Conservation (phyloP, 1,140 invertebrate species). For the Drosophila truncata region DNA sequence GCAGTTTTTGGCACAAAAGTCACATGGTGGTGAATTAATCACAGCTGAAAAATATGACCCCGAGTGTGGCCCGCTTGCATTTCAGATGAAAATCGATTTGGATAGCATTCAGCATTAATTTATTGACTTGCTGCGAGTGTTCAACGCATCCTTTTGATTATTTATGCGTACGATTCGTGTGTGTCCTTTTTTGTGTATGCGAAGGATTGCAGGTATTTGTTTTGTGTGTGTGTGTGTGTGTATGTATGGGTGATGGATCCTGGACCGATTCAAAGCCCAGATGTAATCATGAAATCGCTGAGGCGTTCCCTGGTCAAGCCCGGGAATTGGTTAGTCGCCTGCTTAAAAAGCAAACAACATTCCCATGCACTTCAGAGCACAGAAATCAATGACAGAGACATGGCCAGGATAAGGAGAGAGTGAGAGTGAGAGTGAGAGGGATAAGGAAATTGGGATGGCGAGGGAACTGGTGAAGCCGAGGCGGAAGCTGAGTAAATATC, state of each 20-base stretch:
- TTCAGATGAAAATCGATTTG: constrained; percentile 62
- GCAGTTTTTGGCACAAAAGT: constrained; percentile 13
- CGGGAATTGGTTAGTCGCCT: constrained; percentile 47
- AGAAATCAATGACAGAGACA: constrained; percentile 41
- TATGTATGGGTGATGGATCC: constrained; percentile 6
- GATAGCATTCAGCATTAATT: constrained; percentile 30
- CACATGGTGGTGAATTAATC: constrained; percentile 20
- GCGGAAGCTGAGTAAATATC: constrained; percentile 30
- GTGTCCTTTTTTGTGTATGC: neutral
- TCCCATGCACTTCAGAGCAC: constrained; percentile 36
- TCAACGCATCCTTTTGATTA: constrained; percentile 48
- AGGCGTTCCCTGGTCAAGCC: constrained; percentile 51
- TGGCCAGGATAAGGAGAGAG: constrained; percentile 3
- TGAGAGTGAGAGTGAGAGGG: neutral
- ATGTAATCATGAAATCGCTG: constrained; percentile 69
- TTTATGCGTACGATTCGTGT: constrained; percentile 51
- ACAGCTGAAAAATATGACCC: neutral
- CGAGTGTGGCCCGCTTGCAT: constrained; percentile 31
- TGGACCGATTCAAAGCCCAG: constrained; percentile 33
- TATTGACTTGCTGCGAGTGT: constrained; percentile 22
- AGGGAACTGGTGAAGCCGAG: neutral
- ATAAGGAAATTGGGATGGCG: neutral
- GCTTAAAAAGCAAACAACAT: constrained; percentile 79
- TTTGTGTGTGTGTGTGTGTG: constrained; percentile 10
- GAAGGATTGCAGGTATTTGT: constrained; percentile 5